Evolutionary conservation across 2,797 vertebrate genomes (phyloP).

Genomic region (Craterocephalus amniculus): DNA sequence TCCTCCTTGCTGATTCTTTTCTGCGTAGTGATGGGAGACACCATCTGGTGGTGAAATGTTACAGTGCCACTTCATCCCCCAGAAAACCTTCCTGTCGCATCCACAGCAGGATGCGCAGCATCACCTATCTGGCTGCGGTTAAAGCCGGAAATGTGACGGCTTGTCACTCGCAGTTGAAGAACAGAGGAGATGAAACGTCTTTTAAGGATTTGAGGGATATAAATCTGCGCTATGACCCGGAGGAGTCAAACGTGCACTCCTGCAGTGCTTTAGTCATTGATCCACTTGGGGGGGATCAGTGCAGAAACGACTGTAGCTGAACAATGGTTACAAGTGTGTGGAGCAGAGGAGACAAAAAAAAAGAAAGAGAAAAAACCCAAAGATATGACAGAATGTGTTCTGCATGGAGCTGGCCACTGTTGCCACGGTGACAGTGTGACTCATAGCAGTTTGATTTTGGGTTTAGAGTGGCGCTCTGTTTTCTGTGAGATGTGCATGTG

Average conservation of each 20-base stretch:
- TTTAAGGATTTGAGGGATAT: slow-evolving; percentile 34
- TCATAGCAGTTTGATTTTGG: slow-evolving; percentile 83
- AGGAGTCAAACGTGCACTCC: slow-evolving; percentile 44
- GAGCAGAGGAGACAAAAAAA: slow-evolving; percentile 1
- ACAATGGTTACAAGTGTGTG: slow-evolving; percentile 43
- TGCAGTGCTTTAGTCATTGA: slow-evolving; percentile 45
- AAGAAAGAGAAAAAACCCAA: slow-evolving; percentile 28
- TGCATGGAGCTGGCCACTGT: slow-evolving; percentile 81
- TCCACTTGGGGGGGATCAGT: slow-evolving; percentile 62
- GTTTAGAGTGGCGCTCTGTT: slow-evolving; percentile 75
- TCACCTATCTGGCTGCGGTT: slow-evolving; percentile 18
- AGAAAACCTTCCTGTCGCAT: slow-evolving; percentile 38
- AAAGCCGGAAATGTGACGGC: slow-evolving; percentile 15
- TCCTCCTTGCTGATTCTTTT: slow-evolving; percentile 27
- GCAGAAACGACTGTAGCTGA: slow-evolving; percentile 68
- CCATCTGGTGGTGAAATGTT: slow-evolving; percentile 77
- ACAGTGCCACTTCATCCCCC: slow-evolving; percentile 41
- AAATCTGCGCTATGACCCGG: slow-evolving; percentile 51
- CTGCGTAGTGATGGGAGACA: slow-evolving; percentile 65
- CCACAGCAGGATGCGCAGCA: slow-evolving; percentile 37
- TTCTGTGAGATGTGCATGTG: slow-evolving; percentile 26
- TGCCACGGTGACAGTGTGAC: slow-evolving; percentile 87
- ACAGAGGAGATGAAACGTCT: slow-evolving; percentile 4
- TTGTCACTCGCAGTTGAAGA: slow-evolving; percentile 16
- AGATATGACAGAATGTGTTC: slow-evolving; percentile 80